Evolutionary conservation across 2,888 invertebrate species (phyloP).

Genomic region (Scelioninae gen. 1): DNA sequence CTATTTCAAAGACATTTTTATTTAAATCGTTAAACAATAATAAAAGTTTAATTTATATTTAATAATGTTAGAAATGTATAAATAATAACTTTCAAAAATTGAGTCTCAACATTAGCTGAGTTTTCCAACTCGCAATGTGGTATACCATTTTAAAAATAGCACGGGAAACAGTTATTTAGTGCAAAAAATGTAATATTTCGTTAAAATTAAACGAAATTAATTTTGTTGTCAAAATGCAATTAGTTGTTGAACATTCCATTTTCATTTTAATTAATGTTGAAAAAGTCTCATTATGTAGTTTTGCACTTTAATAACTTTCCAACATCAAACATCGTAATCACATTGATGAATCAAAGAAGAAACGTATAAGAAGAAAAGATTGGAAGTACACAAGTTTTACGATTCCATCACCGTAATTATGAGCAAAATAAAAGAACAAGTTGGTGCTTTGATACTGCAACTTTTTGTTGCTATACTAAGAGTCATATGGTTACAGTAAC

Average conservation of each 20-base stretch:
- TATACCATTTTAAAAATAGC: too few relatives aligned
- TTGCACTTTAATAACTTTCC: constrained; percentile 52
- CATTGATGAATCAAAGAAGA: constrained; percentile 64
- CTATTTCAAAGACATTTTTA: too few relatives aligned
- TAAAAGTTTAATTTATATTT: too few relatives aligned
- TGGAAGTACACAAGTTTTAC: constrained; percentile 61
- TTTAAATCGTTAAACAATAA: too few relatives aligned
- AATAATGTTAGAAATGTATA: too few relatives aligned
- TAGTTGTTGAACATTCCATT: constrained; percentile 17
- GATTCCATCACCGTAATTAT: constrained; percentile 63
- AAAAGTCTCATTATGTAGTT: constrained; percentile 46
- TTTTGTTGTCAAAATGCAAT: constrained; percentile 3
- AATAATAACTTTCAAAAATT: too few relatives aligned
- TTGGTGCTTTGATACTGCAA: constrained; percentile 51
- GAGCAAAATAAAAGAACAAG: constrained; percentile 50
- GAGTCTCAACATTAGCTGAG: too few relatives aligned
- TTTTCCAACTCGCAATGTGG: too few relatives aligned
- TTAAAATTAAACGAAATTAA: too few relatives aligned
- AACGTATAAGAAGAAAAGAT: constrained; percentile 64
- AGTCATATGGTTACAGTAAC: constrained; percentile 55
- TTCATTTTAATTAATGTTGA: constrained; percentile 36
- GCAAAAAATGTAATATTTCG: too few relatives aligned
- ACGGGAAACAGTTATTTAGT: too few relatives aligned
- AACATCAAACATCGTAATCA: constrained; percentile 62
- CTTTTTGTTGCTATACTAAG: constrained; percentile 42